A percentile compares a stretch with the other conserved stretches of the same genome.
Conservation (phyloP, 2,113 vertebrate species). For the Bettongia penicillata region DNA sequence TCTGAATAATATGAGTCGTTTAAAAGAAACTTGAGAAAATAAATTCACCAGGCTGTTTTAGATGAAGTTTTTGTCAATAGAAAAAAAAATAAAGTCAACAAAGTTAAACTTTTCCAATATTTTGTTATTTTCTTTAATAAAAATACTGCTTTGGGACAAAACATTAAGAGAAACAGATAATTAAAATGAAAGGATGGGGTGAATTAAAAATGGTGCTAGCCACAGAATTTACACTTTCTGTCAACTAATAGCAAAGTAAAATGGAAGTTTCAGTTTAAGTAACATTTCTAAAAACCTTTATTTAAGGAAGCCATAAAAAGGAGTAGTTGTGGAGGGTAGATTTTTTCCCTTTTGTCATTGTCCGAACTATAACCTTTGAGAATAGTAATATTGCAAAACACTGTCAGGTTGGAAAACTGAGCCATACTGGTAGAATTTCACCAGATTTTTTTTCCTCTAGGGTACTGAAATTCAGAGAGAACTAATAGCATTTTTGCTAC, state of each 20-base stretch:
- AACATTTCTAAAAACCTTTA: constrained; percentile 36
- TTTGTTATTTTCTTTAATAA: constrained; percentile 35
- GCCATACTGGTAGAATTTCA: not conserved
- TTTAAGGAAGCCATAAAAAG: not conserved
- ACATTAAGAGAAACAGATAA: constrained; percentile 34
- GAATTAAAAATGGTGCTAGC: constrained; percentile 6
- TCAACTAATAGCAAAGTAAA: constrained; percentile 17
- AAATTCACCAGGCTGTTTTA: constrained; percentile 46
- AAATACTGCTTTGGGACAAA: not conserved
- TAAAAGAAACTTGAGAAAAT: constrained; percentile 58
- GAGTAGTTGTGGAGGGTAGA: not conserved
- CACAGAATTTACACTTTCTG: constrained; percentile 34
- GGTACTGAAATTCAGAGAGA: not conserved
- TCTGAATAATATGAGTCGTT: constrained; percentile 49
- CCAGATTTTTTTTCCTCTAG: not conserved
- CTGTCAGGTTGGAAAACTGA: not conserved
- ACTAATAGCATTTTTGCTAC: not conserved
- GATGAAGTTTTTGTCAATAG: constrained; percentile 14
- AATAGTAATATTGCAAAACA: not conserved
- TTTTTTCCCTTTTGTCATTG: not conserved
- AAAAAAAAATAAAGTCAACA: constrained; percentile 30
- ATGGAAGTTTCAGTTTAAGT: not conserved
- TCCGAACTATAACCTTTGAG: not conserved
- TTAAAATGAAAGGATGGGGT: not conserved
- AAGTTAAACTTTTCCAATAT: constrained; percentile 49